Evolutionary conservation across 1,140 invertebrate species (phyloP), one percentile per base, ranked within the genome.

Genomic region (Drosophila nebulosa): DNA sequence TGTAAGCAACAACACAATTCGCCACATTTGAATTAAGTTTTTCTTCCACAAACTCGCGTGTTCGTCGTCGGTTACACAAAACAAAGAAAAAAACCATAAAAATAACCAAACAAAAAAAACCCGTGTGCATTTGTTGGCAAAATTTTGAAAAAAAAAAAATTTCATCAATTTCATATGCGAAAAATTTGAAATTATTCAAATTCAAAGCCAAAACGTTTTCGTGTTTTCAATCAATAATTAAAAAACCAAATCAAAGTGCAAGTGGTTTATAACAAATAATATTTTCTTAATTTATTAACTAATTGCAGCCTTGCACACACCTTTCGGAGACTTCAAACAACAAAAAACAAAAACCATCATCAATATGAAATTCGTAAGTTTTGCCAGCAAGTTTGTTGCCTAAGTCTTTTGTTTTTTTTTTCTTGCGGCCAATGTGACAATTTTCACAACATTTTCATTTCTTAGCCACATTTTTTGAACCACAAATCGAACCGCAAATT

Each of bases 351-450:
- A 46, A 46, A 46, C 39, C 16, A 46, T 21, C 75, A 83, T 63
- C 74, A 90, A 89, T 57, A 90, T 90, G 89, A 89, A 89, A 86
- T 90, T 90, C 71, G 89, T 90, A 90, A 90, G 89, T 90, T 26
- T 26, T 22, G 46, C 50, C 55, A 12, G 42, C 63, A 68, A 75
- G 85, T 89, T 89, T 52, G 78, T 81, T 81, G 72, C 80, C 75
- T 74, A 77, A 89, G 80, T 89, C 80, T 79, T 85, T 89, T 70
- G 74, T 76, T 79, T 69, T 18, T 18, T 30, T 68, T 3, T 22
- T 35, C 27, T 30, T 35, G 12, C 9, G 16, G 9, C 7, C 16
- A 9, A 46, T 32, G 42, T 52, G 63, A 75, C 81, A 69, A 78
- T 80, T 74, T 76, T 74, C 70, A 62, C 66, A 66, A 46, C 59